Conservation (phyloP, 2,797 vertebrate species). For the Hemitrygon akajei region DNA sequence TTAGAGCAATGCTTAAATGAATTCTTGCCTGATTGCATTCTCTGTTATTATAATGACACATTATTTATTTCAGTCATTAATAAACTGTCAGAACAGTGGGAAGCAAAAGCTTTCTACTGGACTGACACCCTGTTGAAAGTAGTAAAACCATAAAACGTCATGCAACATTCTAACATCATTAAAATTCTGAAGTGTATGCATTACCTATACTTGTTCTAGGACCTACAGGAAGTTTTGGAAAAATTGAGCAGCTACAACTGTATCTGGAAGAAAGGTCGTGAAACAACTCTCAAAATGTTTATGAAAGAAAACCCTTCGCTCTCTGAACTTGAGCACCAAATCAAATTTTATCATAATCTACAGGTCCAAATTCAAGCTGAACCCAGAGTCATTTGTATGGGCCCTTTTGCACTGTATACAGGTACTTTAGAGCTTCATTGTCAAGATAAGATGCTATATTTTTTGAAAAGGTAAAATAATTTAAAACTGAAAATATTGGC, state of each 20-base stretch:
- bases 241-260: constrained; percentile 74
- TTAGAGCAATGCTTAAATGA: background rate
- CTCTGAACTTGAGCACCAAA: constrained; percentile 83
- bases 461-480: background rate
- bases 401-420: constrained; percentile 77
- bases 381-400: constrained; percentile 77
- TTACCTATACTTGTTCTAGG: background rate
- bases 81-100: background rate
- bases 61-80: background rate
- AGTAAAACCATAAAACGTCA: background rate
- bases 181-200: background rate
- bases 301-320: constrained; percentile 65
- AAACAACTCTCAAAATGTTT: constrained; percentile 69
- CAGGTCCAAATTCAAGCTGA: constrained; percentile 76
- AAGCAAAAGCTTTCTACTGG: no score
- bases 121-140: background rate
- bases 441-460: background rate
- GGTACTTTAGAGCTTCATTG: constrained; percentile 54
- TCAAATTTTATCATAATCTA: constrained; percentile 76
- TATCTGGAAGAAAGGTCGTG: constrained; percentile 81
- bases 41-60: background rate
- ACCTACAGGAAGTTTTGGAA: constrained; percentile 50
- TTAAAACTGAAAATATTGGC: background rate
- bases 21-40: background rate
- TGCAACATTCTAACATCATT: background rate